phyloP scores from a whole-genome alignment of 2,888 invertebrate species.

The Agrotis segetum region DNA sequence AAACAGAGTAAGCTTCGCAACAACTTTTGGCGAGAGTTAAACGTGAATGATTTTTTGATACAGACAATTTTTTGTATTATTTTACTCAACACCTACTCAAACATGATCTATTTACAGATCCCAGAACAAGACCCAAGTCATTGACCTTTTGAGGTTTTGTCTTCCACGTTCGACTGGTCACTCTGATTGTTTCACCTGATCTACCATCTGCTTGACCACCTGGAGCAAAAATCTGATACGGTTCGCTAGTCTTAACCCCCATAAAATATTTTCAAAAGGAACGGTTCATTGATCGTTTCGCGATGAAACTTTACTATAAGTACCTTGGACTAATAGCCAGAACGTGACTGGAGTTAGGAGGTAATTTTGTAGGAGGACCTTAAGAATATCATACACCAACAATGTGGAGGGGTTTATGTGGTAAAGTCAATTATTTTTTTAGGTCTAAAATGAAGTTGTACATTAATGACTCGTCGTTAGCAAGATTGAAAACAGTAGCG shows the following conservation, averaged over 20 bases:
- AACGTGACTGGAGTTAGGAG: slow-evolving; percentile 86
- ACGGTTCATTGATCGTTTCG: slow-evolving; percentile 85
- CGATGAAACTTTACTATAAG: slow-evolving; percentile 88
- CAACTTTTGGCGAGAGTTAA: background rate
- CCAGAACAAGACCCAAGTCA: slow-evolving; percentile 61
- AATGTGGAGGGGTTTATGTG: slow-evolving; percentile 78
- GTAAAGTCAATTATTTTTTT: background rate
- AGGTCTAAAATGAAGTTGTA: background rate
- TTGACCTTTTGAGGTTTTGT: slow-evolving; percentile 66
- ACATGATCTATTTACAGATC: slow-evolving; percentile 56
- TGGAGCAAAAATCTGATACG: slow-evolving; percentile 53
- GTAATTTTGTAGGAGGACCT: slow-evolving; percentile 83
- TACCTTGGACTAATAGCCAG: slow-evolving; percentile 86
- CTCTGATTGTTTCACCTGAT: slow-evolving; percentile 69
- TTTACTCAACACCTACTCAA: slow-evolving; percentile 44
- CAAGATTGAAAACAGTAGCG: background rate
- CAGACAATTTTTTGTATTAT: background rate
- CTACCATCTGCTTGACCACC: slow-evolving; percentile 61
- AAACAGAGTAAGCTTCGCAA: too few relatives aligned
- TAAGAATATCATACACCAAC: slow-evolving; percentile 87
- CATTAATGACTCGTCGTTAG: too few relatives aligned
- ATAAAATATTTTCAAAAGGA: slow-evolving; percentile 83
- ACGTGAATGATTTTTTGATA: background rate
- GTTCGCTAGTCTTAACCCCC: slow-evolving; percentile 66
- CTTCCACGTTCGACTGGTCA: slow-evolving; percentile 71